Conservation (phyloP, 2,113 vertebrate genomes). For the Ciconia maguari region DNA sequence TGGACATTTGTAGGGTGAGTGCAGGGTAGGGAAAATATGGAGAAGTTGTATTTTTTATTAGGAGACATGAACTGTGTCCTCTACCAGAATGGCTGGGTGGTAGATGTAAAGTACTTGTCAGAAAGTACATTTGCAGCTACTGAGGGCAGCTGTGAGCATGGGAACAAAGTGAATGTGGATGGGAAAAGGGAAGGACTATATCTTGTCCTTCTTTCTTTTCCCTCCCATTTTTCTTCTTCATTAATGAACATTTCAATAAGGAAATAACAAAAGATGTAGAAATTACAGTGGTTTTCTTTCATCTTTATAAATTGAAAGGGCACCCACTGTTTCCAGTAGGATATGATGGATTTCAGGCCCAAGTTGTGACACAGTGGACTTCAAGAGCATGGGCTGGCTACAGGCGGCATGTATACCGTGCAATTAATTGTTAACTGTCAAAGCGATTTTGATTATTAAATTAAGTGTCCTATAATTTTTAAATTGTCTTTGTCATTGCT, state of each 20-base stretch:
- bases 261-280: neutral
- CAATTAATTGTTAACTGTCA: neutral
- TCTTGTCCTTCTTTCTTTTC: neutral
- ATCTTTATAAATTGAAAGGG: neutral
- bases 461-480: neutral
- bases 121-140: neutral
- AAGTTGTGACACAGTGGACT: neutral
- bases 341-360: neutral
- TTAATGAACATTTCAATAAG: neutral
- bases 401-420: neutral
- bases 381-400: neutral
- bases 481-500: slow-evolving; percentile 13
- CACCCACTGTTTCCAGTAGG: neutral
- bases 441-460: slow-evolving; percentile 42
- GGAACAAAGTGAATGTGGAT: neutral
- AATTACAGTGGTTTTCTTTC: neutral
- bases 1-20: neutral
- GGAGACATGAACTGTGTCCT: neutral
- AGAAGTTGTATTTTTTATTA: neutral
- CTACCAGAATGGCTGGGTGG: neutral
- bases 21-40: neutral
- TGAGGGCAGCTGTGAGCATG: neutral
- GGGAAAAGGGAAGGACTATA: neutral
- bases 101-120: neutral
- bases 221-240: neutral